phyloP scores from a whole-genome alignment of 1,140 invertebrate species.

The Augochlora pura region DNA sequence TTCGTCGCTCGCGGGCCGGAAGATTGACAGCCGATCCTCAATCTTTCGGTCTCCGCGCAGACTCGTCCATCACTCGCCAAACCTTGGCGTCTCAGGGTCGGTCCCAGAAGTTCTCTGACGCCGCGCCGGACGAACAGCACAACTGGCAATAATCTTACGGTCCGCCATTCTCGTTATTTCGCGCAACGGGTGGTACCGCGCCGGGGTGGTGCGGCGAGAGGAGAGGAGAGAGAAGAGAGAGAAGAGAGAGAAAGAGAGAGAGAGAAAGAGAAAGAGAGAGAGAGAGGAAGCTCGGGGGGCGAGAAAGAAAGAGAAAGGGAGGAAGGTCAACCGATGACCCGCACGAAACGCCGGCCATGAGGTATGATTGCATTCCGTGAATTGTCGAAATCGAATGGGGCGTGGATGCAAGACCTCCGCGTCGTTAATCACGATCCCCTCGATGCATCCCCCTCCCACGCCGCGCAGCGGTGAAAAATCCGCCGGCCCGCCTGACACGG shows the following conservation, averaged over 20 bases:
- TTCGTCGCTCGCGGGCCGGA: not conserved
- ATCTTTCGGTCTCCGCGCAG: not conserved
- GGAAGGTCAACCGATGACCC: conserved; percentile 52
- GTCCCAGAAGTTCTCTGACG: conserved; percentile 39
- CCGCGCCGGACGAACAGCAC: conserved; percentile 18
- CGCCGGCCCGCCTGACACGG: not conserved
- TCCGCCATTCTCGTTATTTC: conserved; percentile 69
- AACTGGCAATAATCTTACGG: conserved; percentile 63
- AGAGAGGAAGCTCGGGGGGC: not conserved
- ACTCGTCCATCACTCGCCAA: conserved; percentile 31
- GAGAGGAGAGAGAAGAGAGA: not conserved
- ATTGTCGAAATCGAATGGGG: conserved; percentile 42
- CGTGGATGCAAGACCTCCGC: not conserved
- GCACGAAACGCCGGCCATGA: conserved; percentile 9
- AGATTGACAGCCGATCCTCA: conserved; percentile 25
- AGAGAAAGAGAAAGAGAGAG: conserved; percentile 31
- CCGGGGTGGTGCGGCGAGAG: no score
- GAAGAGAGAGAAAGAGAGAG: not conserved
- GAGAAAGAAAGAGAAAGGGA: conserved; percentile 23
- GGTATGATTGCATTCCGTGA: conserved; percentile 35
- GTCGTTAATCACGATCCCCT: conserved; percentile 30
- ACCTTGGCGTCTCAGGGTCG: conserved; percentile 40
- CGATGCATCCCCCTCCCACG: not conserved
- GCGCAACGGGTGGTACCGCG: conserved; percentile 66
- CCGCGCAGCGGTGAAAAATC: not conserved